Base-by-base conservation (phyloP, 2,113 vertebrate genomes). In the Scomber scombrus region DNA sequence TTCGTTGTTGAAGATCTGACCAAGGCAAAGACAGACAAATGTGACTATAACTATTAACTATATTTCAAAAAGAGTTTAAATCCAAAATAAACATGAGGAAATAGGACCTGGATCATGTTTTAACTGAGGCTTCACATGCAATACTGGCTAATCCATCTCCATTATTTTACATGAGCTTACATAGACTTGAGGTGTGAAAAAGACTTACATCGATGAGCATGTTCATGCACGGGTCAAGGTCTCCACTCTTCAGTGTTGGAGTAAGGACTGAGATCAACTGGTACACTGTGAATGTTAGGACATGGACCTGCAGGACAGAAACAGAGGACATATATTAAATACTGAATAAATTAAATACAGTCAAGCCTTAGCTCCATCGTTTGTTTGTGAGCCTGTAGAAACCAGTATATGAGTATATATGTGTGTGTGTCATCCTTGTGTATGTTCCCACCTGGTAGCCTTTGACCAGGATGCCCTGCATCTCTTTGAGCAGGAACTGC, bases 1-100 rank as follows among this genome's bases (percentile, higher is more conserved):
- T 85, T 99, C 98, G 1, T 95, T 96, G 89, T 98, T 98, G 89
- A 98, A 99, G 88, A 99, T 96, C 98, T 99, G 92, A 12, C 13
- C 3, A 29, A 21, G 5, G 29, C 46, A 3, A 43, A 4, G 3
- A 46, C 45, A 19, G 11, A 40, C 8, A 40, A 40, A 9, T 0
- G 7, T 40, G 9, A n/a, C n/a, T n/a, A n/a, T n/a, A n/a, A n/a
- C n/a, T n/a, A n/a, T 34, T 34, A 34, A 34, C 31, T 34, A 1
- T 40, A 9, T 40, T 40, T 40, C 34, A 40, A 9, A 40, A 34
- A 34, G 31, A 3, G 5, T 34, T 34, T 0, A 40, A 40, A 40
- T 40, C 7, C 5, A 21, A 23, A 23, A 55, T 56, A 11, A 45
- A 56, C 43, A 2, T 4, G 14, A 9, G 19, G 3, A 66, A 23